Percentiles rank a stretch among this genome's conserved stretches.
Evolutionary conservation across 2,797 vertebrate species (phyloP).

Genomic region (Chromis chromis): DNA sequence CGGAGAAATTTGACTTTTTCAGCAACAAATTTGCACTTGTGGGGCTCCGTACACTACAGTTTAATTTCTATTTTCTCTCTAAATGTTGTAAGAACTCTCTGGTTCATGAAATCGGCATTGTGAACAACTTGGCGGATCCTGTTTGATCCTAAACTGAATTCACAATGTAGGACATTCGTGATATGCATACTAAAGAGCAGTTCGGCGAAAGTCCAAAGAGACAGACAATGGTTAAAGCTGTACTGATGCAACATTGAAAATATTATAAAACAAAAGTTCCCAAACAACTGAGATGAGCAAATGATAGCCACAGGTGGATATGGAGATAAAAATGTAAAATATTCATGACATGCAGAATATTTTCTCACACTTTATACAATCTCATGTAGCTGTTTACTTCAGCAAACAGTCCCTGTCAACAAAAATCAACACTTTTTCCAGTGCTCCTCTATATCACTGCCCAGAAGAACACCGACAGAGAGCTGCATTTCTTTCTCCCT

Average conservation of each 20-base stretch:
- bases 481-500: constrained; percentile 21
- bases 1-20: not conserved
- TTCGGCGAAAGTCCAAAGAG: not conserved
- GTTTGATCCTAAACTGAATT: constrained; percentile 26
- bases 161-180: not conserved
- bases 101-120: constrained; percentile 7
- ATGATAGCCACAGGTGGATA: not conserved
- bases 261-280: no score
- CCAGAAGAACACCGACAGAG: constrained; percentile 35
- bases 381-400: constrained; percentile 1
- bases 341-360: not conserved
- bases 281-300: not conserved
- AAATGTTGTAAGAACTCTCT: constrained; percentile 18
- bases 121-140: not conserved
- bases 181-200: constrained; percentile 3
- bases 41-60: not conserved
- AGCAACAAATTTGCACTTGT: not conserved
- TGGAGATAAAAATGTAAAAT: not conserved
- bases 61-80: constrained; percentile 8
- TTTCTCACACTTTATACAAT: not conserved
- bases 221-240: not conserved
- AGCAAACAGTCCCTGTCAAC: not conserved
- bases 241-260: not conserved
- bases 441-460: constrained; percentile 27
- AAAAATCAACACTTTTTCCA: constrained; percentile 5